These are phyloP conservation scores for Patella depressa DNA, from an alignment of 2,888 invertebrate species.

Conservation along the genomic window DNA sequence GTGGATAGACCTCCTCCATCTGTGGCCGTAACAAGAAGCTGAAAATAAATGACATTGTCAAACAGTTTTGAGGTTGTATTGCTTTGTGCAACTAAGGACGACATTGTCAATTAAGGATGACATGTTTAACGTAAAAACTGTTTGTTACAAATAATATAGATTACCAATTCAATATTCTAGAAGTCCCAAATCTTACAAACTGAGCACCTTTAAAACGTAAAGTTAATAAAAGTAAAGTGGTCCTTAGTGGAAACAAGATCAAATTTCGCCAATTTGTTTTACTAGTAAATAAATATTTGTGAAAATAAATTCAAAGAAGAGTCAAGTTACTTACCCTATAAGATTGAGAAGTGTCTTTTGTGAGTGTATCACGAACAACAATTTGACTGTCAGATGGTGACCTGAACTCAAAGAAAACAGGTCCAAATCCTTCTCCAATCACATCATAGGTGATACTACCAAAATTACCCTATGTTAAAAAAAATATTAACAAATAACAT, in stretches of 20 bases:
- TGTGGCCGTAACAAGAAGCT: conserved; percentile 37
- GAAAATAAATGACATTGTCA: no score
- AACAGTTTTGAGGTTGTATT: no score
- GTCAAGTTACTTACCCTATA: conserved; percentile 39
- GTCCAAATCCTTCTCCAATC: conserved; percentile 58
- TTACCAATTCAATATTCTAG: no score
- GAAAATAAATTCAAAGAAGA: background rate
- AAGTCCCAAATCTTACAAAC: background rate
- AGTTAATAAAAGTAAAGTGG: background rate
- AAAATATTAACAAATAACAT: background rate
- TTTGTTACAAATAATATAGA: no score
- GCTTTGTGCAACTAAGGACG: background rate
- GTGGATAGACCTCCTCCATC: conserved; percentile 58
- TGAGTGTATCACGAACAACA: conserved; percentile 38
- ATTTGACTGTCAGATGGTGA: conserved; percentile 42
- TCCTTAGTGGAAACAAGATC: no score
- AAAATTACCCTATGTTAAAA: conserved; percentile 23
- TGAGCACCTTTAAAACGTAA: background rate
- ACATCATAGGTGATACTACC: conserved; percentile 49
- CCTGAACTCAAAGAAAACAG: conserved; percentile 56
- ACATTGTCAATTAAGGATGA: background rate
- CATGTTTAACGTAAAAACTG: no score
- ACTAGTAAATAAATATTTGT: background rate
- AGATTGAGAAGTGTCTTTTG: conserved; percentile 33
- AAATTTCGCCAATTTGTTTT: background rate